Base-by-base conservation (phyloP, 1,140 invertebrate species). In the Penaeus chinensis region DNA sequence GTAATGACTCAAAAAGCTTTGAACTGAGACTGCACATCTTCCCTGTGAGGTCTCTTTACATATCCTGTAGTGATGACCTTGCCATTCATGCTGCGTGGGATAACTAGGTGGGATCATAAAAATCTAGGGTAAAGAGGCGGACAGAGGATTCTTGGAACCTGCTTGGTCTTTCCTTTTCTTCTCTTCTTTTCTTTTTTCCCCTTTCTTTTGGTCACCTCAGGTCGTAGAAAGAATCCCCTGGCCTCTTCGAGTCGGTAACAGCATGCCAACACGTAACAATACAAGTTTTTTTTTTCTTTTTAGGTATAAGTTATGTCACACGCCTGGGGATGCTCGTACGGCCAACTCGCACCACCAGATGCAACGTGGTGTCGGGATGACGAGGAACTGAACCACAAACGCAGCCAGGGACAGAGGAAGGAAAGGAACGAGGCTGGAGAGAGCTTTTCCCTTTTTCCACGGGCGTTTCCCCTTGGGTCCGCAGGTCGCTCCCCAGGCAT, bases 1-100 rank as follows among this genome's bases (percentile, higher is more conserved):
- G 86, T 71, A 82, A 87, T 87, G 86, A 87, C 80, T 82, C 86
- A 82, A 87, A 61, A 87, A 87, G 86, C 86, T 82, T 87, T 87
- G 86, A 87, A 87, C 86, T 87, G 86, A 87, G 86, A 87, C 80
- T 47, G 27, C 79, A 79, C 86, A 62, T 82, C 62, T 47, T 87
- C 63, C 63, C 71, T 62, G 69, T 60, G 76, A 87, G 27, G 77
- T 79, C 74, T 71, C 69, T 77, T 82, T 66, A 84, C 82, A 84
- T 71, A 84, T 84, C 82, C 54, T 84, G 66, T 69, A 85, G 60
- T 85, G 84, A 85, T 79, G 71, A 80, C 77, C 84, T 79, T 47
- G 63, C 84, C 84, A 85, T 66, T 65, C 78, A 85, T 76, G 84
- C 84, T 85, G 86, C 71, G 69, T 82, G 63, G 82, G 86, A 71